phyloP scores from a whole-genome alignment of 2,888 invertebrate species.

The Torymus tubicola region DNA sequence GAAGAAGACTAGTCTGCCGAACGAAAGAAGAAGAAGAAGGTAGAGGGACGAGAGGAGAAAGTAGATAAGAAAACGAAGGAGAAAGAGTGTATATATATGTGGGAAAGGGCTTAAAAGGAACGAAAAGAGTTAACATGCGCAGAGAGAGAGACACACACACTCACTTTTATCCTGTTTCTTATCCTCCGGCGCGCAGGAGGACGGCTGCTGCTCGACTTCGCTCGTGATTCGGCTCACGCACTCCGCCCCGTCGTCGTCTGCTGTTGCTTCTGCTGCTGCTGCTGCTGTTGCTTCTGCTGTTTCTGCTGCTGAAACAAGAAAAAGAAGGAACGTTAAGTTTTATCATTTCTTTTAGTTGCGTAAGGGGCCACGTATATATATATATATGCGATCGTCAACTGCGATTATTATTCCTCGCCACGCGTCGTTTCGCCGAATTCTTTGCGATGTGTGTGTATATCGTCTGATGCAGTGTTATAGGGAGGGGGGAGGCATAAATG shows the following conservation, averaged over 20 bases:
- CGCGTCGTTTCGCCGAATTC: too few relatives aligned
- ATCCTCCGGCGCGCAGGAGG: conserved; percentile 60
- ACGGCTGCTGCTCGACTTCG: conserved; percentile 48
- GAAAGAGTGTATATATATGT: not conserved
- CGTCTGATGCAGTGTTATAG: too few relatives aligned
- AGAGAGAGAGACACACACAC: conserved; percentile 54
- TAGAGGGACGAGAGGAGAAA: conserved; percentile 31
- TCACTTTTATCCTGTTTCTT: conserved; percentile 69
- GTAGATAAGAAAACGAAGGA: conserved; percentile 23
- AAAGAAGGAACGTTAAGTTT: conserved; percentile 20
- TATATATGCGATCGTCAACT: too few relatives aligned
- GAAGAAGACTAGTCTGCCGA: conserved; percentile 14
- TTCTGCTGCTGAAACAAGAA: conserved; percentile 34
- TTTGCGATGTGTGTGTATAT: too few relatives aligned
- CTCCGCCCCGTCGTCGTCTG: conserved; percentile 65
- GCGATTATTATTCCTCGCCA: too few relatives aligned
- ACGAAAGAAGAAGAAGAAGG: not conserved
- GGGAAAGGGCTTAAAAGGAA: too few relatives aligned
- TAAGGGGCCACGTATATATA: too few relatives aligned
- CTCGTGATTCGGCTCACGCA: conserved; percentile 64
- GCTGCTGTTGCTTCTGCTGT: too few relatives aligned
- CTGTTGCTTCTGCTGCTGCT: too few relatives aligned
- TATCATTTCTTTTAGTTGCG: not conserved
- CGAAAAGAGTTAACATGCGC: too few relatives aligned
- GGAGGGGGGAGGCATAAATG: too few relatives aligned